These are phyloP conservation scores for Bibio marci DNA, from an alignment of 2,888 invertebrate species.

Conservation along the genomic window DNA sequence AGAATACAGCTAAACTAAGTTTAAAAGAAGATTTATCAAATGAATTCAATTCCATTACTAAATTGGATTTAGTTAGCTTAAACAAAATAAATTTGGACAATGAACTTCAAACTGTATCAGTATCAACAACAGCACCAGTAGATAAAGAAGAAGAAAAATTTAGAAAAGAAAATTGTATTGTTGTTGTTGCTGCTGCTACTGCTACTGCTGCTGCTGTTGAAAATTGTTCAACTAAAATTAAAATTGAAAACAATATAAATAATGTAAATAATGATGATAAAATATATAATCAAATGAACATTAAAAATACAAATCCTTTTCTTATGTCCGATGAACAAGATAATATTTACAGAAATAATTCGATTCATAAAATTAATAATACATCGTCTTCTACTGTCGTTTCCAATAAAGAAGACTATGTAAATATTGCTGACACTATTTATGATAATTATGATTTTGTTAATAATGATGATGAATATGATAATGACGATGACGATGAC, in stretches of 20 bases:
- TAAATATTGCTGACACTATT: no score
- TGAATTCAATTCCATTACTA: constrained; percentile 1
- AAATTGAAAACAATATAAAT: no score
- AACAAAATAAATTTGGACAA: constrained; percentile 2
- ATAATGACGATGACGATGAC: neutral
- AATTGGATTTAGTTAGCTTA: constrained; percentile 3
- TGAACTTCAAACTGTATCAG: neutral
- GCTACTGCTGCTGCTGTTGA: neutral
- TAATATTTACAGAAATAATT: constrained; percentile 5
- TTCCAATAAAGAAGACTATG: no score
- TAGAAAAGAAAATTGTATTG: neutral
- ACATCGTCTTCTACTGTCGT: no score
- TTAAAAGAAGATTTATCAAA: constrained; percentile 1
- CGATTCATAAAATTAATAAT: constrained; percentile 7
- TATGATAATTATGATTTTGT: constrained; percentile 2
- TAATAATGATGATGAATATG: constrained; percentile 2
- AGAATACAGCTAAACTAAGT: neutral
- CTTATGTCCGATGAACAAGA: no score
- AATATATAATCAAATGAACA: neutral
- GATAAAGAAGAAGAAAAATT: neutral
- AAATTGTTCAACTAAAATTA: no score
- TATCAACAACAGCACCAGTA: neutral
- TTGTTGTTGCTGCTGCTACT: neutral
- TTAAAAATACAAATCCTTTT: constrained; percentile 7
- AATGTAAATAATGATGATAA: no score